Conservation (phyloP, 2,888 invertebrate genomes). For the Pegoplata infirma region DNA sequence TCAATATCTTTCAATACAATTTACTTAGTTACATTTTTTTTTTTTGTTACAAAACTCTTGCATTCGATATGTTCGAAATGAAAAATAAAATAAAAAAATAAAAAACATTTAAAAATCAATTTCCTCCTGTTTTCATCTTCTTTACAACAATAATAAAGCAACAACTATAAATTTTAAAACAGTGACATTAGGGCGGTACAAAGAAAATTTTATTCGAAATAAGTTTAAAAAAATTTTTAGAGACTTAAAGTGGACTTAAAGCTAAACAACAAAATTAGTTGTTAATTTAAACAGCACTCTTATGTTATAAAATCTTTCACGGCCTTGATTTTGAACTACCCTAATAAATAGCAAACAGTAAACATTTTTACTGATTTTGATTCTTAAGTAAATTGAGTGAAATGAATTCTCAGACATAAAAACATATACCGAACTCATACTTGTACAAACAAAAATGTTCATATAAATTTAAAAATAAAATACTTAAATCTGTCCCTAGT, state of each 20-base stretch:
- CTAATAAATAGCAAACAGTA: conserved; percentile 20
- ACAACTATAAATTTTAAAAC: not conserved
- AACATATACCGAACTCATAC: not conserved
- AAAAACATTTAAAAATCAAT: conserved; percentile 50
- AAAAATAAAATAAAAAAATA: not conserved
- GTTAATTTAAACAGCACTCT: no score
- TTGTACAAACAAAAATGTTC: not conserved
- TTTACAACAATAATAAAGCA: not conserved
- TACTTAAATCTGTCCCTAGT: no score
- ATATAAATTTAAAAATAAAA: conserved; percentile 36
- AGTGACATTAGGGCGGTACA: not conserved
- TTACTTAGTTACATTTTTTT: conserved; percentile 8
- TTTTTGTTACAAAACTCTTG: not conserved
- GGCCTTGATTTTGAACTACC: not conserved
- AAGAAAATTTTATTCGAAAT: no score
- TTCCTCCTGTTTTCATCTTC: conserved; percentile 47
- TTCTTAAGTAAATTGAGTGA: conserved; percentile 59
- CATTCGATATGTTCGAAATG: no score
- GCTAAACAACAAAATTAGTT: no score
- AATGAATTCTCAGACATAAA: conserved; percentile 57
- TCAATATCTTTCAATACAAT: conserved; percentile 13
- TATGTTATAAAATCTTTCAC: no score
- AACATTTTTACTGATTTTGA: conserved; percentile 52
- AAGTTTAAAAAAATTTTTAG: no score
- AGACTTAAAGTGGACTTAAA: no score